Percentiles rank a stretch among this genome's conserved stretches.
Evolutionary conservation across 1,140 invertebrate species (phyloP).

Genomic region (Oreohelix idahoensis): DNA sequence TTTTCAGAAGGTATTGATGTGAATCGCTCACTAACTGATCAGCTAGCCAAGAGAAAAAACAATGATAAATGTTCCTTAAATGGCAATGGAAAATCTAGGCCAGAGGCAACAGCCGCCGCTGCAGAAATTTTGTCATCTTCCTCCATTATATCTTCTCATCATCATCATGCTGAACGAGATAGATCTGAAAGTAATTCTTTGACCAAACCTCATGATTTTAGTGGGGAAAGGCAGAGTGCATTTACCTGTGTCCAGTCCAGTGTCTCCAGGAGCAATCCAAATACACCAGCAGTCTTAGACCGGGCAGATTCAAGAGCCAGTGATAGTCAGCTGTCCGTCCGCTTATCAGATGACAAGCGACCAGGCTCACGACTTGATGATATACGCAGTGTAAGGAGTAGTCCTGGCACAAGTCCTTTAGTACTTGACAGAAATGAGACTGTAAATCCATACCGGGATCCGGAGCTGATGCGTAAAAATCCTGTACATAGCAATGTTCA

Average conservation of each 20-base stretch:
- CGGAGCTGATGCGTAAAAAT: conserved; percentile 71
- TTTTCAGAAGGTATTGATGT: conserved; percentile 62
- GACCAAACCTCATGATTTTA: conserved; percentile 18
- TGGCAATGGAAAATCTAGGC: conserved; percentile 51
- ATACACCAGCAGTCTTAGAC: conserved; percentile 47
- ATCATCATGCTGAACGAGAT: neutral
- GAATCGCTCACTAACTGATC: conserved; percentile 67
- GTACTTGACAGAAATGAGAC: conserved; percentile 66
- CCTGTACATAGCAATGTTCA: conserved; percentile 66
- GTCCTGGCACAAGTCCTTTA: conserved; percentile 68
- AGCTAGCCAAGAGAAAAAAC: conserved; percentile 62
- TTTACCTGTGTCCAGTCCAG: conserved; percentile 42
- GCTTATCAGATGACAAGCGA: conserved; percentile 55
- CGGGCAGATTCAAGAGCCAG: conserved; percentile 59
- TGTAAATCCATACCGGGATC: conserved; percentile 69
- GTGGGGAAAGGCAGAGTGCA: conserved; percentile 40
- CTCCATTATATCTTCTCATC: conserved; percentile 3
- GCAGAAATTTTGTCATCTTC: conserved; percentile 12
- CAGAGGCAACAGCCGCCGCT: conserved; percentile 14
- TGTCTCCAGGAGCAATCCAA: conserved; percentile 35
- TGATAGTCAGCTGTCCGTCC: conserved; percentile 56
- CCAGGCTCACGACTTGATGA: conserved; percentile 62
- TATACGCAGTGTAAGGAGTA: conserved; percentile 60
- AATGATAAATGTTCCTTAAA: conserved; percentile 52
- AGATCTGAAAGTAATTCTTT: neutral